phyloP scores from a whole-genome alignment of 2,113 vertebrate genomes.

The Bos taurus region ARS-UCD2.0 NC_037334.1:100814001-100814500 shows the following conservation, averaged over 20 bases:
- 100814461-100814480: not conserved
- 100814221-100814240: conserved; percentile 7
- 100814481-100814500: not conserved
- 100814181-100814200: not conserved
- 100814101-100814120: not conserved
- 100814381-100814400: not conserved
- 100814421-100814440: not conserved
- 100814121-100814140: conserved; percentile 32
- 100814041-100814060: not conserved
- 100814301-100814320: not conserved
- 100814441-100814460: too few species aligned
- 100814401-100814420: not conserved
- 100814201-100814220: not conserved
- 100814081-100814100: conserved; percentile 19
- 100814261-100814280: not conserved
- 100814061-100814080: conserved; percentile 17
- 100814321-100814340: not conserved
- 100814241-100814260: not conserved
- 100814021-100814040: conserved; percentile 7
- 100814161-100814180: not conserved
- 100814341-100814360: not conserved
- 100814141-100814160: conserved; percentile 47
- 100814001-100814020: conserved; percentile 11
- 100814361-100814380: not conserved
- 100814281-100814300: not conserved